Base-by-base conservation (phyloP, 2,888 invertebrate genomes). In the Kuschelorhynchus macadamiae region DNA sequence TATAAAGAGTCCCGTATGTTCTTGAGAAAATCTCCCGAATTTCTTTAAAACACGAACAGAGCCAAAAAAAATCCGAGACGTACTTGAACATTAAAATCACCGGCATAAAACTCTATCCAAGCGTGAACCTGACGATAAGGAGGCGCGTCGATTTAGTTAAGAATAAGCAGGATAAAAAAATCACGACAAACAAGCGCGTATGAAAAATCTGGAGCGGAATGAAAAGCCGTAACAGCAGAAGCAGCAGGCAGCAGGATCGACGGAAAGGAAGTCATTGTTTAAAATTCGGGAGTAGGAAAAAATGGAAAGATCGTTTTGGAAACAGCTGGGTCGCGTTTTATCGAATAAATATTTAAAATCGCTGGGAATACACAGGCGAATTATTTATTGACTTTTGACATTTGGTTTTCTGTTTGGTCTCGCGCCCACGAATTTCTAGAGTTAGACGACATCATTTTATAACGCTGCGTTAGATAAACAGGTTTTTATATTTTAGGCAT, bases 271-370 rank as follows among this genome's bases (percentile, higher is more conserved):
- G 67, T 61, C 61, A 61, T 67, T 67, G 67, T 67, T 67, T 67
- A 67, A 67, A 67, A 67, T 67, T 67, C 67, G 55, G 25, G 42
- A 60, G 55, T 42, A 49, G 56, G 36, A 65, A 65, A 65, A 65
- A 60, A 65, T 61, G 69, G 65, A 30, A 52, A 61, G 61, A 21
- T n/a, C 65, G 69, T 64, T 70, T 60, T 61, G 61, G 65, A 61
- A 70, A 70, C 69, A 70, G 69, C 69, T 70, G 69, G 65, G 61
- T 61, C 36, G 65, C 65, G 57, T 70, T 70, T 70, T 65, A 70
- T 70, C 61, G 60, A 50, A 70, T 70, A 70, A 70, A 70, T 70
- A 70, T 70, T 70, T 70, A 65, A 70, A 70, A 65, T 52, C 42
- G 61, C 32, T 12, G 50, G 53, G 55, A 69, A 64, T 41, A 44